These are phyloP conservation scores for Vanacampus margaritifer DNA, from an alignment of 2,113 vertebrate genomes.

Conservation along the genomic window DNA sequence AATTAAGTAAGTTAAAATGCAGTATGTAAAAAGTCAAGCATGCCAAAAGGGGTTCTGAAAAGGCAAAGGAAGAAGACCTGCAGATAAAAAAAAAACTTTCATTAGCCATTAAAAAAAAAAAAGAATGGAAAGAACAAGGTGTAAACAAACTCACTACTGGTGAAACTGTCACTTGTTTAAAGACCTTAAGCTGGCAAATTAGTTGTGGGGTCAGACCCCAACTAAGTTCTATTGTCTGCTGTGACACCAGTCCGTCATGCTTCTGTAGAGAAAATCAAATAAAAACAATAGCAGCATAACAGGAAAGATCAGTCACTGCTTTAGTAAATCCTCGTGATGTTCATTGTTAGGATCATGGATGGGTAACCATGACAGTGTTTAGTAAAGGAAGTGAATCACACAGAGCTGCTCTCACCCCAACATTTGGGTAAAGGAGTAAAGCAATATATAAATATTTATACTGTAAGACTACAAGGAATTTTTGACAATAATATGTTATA, in stretches of 20 bases:
- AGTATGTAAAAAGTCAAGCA: constrained; percentile 1
- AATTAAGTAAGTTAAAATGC: background rate
- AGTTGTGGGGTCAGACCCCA: constrained; percentile 64
- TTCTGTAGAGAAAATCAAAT: constrained; percentile 68
- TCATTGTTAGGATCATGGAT: constrained; percentile 59
- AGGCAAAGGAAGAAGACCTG: background rate
- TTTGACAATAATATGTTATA: too few species aligned
- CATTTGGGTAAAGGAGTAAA: background rate
- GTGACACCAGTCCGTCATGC: constrained; percentile 58
- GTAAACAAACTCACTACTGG: constrained; percentile 59
- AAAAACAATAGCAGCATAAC: constrained; percentile 64
- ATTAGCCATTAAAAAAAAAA: background rate
- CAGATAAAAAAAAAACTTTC: too few species aligned
- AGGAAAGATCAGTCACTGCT: constrained; percentile 60
- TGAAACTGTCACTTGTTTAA: constrained; percentile 52
- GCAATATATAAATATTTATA: background rate
- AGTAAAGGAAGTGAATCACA: constrained; percentile 63
- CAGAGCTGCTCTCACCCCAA: constrained; percentile 25
- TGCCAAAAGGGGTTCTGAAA: background rate
- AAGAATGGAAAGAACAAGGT: constrained; percentile 32
- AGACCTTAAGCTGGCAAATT: constrained; percentile 63
- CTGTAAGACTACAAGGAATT: too few species aligned
- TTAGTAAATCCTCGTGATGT: constrained; percentile 64
- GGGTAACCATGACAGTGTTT: constrained; percentile 61
- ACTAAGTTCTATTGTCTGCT: constrained; percentile 56